Evolutionary conservation across 2,888 invertebrate genomes (phyloP), one percentile per base, ranked within the genome.

Genomic region (Andrena praecox): DNA sequence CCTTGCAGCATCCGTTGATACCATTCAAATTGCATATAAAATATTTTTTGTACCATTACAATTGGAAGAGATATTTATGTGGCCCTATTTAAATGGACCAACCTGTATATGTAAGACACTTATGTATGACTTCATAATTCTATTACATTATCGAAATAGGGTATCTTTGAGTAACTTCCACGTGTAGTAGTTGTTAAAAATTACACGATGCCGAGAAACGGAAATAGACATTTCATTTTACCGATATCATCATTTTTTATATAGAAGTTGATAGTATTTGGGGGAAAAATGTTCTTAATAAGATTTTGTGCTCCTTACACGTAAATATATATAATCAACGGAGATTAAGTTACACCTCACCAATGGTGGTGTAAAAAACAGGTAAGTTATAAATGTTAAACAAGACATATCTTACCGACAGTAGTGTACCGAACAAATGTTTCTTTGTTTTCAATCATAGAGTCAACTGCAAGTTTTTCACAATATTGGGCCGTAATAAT

Each of bases 381-480:
- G 20, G 4, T 42, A 54, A 60, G 54, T 70, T 29, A 20, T 20
- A 59, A 12, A 3, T 52, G 5, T 66, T 70, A 33, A 24, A 62
- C 54, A 70, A 68, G 63, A 77, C 83, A 84, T 68, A 74, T 93
- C 98, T 97, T 94, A 99, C 99, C 99, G 89, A 99, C 98, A 90
- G 98, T 99, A 52, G 98, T 99, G 93, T 98, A 99, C 86, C 98
- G 96, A 71, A 99, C 98, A 94, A 98, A 99, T 0, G 99, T 99
- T 93, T 98, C 98, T 94, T 98, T 99, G 92, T 99, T 98, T 90
- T 99, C 98, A 93, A 99, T 97, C 97, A 99, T 98, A 20, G 99
- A 97, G 94, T 99, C 99, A 0, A 99, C 99, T 1, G 99, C 99
- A 90, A 99, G 95, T 94, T 99, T 99, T 94, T 99, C 99, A 92